Base-by-base conservation (phyloP, 2,888 invertebrate genomes). In the Aleiodes testaceus region DNA sequence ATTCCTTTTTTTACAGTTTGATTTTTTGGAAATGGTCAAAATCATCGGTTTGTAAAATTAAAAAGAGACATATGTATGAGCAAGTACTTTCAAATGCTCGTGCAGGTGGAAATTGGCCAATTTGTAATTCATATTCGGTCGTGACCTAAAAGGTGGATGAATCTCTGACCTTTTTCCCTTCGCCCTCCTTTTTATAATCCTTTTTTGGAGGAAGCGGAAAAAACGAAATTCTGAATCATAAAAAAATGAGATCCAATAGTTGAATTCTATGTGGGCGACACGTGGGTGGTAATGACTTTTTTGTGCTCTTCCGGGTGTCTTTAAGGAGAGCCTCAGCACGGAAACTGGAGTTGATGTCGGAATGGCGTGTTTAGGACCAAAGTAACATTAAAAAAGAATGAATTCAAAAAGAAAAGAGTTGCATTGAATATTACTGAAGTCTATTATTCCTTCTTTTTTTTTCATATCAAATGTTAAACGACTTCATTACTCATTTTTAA, bases 101-200 rank as follows among this genome's bases (percentile, higher is more conserved):
- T 73, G 72, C 70, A 70, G 7, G 74, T 72, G 79, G 79, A 83
- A 82, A 84, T 80, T 81, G 82, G 77, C 66, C 79, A 77, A 86
- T 87, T 87, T 86, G 84, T 85, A 85, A 84, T 86, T 86, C 85
- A 86, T 85, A 85, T 84, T 79, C 77, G 79, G 78, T 82, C 83
- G 82, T 84, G 84, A 84, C 84, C 85, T 82, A 81, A 81, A 84
- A 82, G 77, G 77, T 78, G 79, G 80, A 81, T 78, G 75, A 75
- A 77, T 82, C 82, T 83, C 79, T 82, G 84, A 85, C 84, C 86
- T 85, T 86, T 85, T 78, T 78, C 68, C 36, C 14, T 30, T 52
- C 53, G 49, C 18, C 53, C 49, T 69, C 16, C 52, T 66, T 68
- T 36, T 71, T 26, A 16, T 50, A 50, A 55, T 49, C 47, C 42